phyloP scores from a whole-genome alignment of 1,140 invertebrate species.

The Whitmania pigra region DNA sequence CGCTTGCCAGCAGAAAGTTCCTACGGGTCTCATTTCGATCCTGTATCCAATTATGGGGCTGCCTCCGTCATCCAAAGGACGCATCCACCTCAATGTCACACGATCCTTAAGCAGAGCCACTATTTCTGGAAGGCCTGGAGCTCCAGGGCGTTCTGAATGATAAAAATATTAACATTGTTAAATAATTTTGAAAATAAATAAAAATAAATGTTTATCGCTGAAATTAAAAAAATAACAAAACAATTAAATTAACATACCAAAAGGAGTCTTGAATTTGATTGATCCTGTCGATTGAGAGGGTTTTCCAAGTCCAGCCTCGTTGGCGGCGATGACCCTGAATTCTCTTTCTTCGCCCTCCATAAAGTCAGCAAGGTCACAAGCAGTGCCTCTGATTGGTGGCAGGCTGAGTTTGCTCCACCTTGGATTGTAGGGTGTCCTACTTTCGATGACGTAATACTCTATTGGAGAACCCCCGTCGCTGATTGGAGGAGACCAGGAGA shows the following conservation, averaged over 20 bases:
- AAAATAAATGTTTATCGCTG: not conserved
- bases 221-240: not conserved
- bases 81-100: constrained; percentile 80
- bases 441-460: constrained; percentile 23
- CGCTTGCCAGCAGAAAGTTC: constrained; percentile 49
- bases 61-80: constrained; percentile 76
- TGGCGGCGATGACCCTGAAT: constrained; percentile 87
- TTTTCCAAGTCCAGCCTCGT: constrained; percentile 81
- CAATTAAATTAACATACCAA: constrained; percentile 48
- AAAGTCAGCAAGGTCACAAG: constrained; percentile 74
- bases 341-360: constrained; percentile 87
- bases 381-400: constrained; percentile 60
- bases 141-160: constrained; percentile 61
- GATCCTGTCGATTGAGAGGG: constrained; percentile 74
- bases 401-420: constrained; percentile 32
- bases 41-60: constrained; percentile 92
- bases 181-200: no score
- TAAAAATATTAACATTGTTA: no score
- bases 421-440: constrained; percentile 26
- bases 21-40: constrained; percentile 67
- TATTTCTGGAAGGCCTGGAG: constrained; percentile 75
- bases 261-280: constrained; percentile 83
- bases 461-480: constrained; percentile 42
- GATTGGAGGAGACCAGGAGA: constrained; percentile 77
- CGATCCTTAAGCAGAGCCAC: constrained; percentile 87